Evolutionary conservation across 2,113 vertebrate species (phyloP), one percentile per base, ranked within the genome.

Genomic region (Apaloderma vittatum): DNA sequence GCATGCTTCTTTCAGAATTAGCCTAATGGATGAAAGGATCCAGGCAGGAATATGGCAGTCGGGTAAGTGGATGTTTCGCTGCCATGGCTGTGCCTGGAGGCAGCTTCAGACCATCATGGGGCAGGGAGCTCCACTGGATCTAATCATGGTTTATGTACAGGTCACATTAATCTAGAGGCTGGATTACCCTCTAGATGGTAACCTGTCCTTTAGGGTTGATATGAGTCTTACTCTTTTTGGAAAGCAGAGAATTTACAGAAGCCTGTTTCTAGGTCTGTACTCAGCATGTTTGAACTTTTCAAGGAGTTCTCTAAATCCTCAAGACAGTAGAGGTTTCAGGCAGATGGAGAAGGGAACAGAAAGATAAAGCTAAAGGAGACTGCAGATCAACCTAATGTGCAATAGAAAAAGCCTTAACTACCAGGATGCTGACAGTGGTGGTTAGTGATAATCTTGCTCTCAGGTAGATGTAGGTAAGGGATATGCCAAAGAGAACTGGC

Each of bases 341-440:
- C 36, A 65, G 55, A 6, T 43, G 11, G 45, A 63, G 19, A 45
- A 52, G 13, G 54, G 8, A 37, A 34, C 14, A 57, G 27, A 62
- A 80, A 70, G 26, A 15, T 12, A 45, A 79, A 92, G 11, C 37
- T 70, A 45, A 59, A 45, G 36, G 30, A 48, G 21, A 26, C 5
- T 51, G 14, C 0, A 2, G 34, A 55, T 26, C 22, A 58, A 12
- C 19, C 34, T 63, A 36, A 59, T 24, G 17, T 0, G 0, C 18
- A 62, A 7, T 4, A 34, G 19, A 21, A 68, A 79, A 68, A 55
- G 6, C 5, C 29, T 49, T 43, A 75, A 20, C 11, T 67, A 40
- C 5, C 32, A 48, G 22, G 15, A 17, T 79, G 26, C 21, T 52
- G n/a, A 24, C 15, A 37, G 34, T n/a, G 12, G n/a, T 43, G 13